Base-by-base conservation (phyloP, 1,140 invertebrate genomes). In the Dendroctonus ponderosae region DNA sequence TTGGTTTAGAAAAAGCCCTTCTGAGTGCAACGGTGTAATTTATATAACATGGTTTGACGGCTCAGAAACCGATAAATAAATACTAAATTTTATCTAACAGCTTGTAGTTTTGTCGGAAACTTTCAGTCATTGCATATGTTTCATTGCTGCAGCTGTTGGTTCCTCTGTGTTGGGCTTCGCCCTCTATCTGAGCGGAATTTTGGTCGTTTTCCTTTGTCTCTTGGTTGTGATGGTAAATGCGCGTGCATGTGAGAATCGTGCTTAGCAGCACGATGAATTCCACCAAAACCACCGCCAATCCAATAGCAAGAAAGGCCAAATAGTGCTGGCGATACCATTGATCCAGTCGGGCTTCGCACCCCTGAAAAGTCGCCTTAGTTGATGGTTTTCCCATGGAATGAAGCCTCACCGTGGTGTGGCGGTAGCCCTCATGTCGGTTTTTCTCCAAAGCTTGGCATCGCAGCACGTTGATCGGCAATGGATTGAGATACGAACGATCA, bases 251-350 rank as follows among this genome's bases (percentile, higher is more conserved):
- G 38, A 90, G 80, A 15, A 91, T 82, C 0, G 87, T 88, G 72
- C 84, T 86, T 3, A 91, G 77, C 6, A 91, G 78, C 0, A 89
- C 85, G 44, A 82, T 82, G 48, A 91, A 84, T 79, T 91, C 89
- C 39, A 90, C 81, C 7, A 90, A 71, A 5, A 89, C 85, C 8
- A 89, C 75, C 0, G 85, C 77, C 37, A 91, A 79, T 5, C 89
- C 84, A 38, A 86, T 83, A 4, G 82, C 79, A 42, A 93, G 79
- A 66, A 93, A 86, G 48, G 90, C 81, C 8, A 90, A 76, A 43
- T 89, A 90, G 72, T 93, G 90, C 42, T 89, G 82, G 50, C 89
- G 83, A 63, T 90, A 88, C 90, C 91, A 94, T 61, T 83, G 81
- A 78, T 92, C 89, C 37, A 93, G 79, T 76, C 84, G 83, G 14